Percentiles rank a stretch among this genome's conserved stretches.
phyloP scores from a whole-genome alignment of 2,888 invertebrate genomes.

The Ariolimax columbianus region DNA sequence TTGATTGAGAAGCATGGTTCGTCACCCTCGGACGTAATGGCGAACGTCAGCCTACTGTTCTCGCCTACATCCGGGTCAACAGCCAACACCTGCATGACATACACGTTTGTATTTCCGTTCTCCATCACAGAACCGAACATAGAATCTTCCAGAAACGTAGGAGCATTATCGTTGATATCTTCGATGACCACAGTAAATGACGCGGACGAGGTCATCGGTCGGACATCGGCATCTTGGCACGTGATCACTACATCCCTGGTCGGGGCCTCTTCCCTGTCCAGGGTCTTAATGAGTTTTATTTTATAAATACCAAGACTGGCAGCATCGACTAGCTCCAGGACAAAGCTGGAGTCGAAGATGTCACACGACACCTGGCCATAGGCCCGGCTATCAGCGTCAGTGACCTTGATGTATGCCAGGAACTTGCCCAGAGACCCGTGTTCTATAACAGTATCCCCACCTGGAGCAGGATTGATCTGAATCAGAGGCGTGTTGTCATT shows the following conservation, averaged over 20 bases:
- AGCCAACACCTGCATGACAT: conserved; percentile 83
- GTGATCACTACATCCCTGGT: conserved; percentile 54
- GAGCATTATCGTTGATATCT: conserved; percentile 61
- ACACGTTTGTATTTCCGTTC: conserved; percentile 39
- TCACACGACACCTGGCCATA: conserved; percentile 56
- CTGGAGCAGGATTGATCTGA: conserved; percentile 90
- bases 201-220: conserved; percentile 48
- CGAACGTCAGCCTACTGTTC: conserved; percentile 83
- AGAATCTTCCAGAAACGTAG: conserved; percentile 47
- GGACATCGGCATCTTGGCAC: conserved; percentile 59
- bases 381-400: conserved; percentile 65
- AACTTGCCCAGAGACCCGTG: conserved; percentile 92
- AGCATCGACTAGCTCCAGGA: conserved; percentile 49
- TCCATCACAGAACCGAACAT: conserved; percentile 53
- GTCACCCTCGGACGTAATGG: conserved; percentile 17
- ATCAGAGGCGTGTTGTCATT: conserved; percentile 92
- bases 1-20: conserved; percentile 89
- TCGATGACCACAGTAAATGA: conserved; percentile 52
- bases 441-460: conserved; percentile 81
- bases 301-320: conserved; percentile 54
- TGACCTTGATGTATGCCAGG: conserved; percentile 94
- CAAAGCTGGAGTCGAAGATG: conserved; percentile 53
- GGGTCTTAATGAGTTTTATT: conserved; percentile 52
- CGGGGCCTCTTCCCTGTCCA: conserved; percentile 58
- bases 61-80: conserved; percentile 90